phyloP scores from a whole-genome alignment of 2,888 invertebrate genomes.

The Nephrocerus scutellatus region DNA sequence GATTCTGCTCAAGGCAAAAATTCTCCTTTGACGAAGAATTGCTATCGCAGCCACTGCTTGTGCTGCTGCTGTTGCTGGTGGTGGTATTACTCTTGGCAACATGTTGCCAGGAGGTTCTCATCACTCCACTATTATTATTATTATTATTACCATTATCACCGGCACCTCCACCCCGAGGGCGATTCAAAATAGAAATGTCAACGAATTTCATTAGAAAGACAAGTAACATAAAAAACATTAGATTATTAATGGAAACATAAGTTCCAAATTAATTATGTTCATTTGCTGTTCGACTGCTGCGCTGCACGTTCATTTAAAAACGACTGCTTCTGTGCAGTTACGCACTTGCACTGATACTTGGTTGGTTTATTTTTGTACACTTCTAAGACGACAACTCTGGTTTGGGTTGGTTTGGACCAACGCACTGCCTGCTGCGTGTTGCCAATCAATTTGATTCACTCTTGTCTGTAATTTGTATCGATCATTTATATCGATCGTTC shows the following conservation, averaged over 20 bases:
- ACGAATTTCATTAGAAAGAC: slow-evolving; percentile 47
- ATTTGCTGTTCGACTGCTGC: neutral
- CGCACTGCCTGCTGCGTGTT: too few species aligned
- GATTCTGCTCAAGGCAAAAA: slow-evolving; percentile 30
- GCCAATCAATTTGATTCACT: too few species aligned
- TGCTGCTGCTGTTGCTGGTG: slow-evolving; percentile 34
- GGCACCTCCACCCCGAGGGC: slow-evolving; percentile 31
- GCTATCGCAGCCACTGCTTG: slow-evolving; percentile 38
- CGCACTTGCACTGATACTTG: too few species aligned
- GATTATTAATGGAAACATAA: slow-evolving; percentile 31
- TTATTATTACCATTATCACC: slow-evolving; percentile 19
- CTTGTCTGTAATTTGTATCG: too few species aligned
- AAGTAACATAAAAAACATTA: slow-evolving; percentile 47
- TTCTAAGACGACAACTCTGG: too few species aligned
- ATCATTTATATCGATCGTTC: too few species aligned
- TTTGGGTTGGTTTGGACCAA: too few species aligned
- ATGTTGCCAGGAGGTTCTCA: slow-evolving; percentile 30
- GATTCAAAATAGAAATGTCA: slow-evolving; percentile 44
- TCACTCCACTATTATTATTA: slow-evolving; percentile 23
- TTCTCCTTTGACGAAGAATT: slow-evolving; percentile 39
- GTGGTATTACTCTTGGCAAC: slow-evolving; percentile 25
- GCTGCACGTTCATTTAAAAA: neutral
- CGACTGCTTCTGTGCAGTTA: too few species aligned
- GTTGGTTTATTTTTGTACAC: too few species aligned
- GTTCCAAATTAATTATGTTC: slow-evolving; percentile 12